Base-by-base conservation (phyloP, 2,888 invertebrate species). In the Lagria hirta region DNA sequence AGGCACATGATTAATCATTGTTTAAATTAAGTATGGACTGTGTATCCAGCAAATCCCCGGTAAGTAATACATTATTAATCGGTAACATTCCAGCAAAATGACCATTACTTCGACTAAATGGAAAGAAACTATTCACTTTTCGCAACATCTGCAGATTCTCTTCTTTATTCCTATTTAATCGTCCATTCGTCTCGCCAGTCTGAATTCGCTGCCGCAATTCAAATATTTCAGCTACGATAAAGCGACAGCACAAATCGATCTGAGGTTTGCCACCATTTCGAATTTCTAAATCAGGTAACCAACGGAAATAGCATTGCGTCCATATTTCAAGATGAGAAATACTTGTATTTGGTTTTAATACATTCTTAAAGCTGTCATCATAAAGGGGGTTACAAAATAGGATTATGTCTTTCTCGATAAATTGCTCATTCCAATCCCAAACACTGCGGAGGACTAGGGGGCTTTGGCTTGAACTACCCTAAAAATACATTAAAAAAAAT, bases 361-460 rank as follows among this genome's bases (percentile, higher is more conserved):
- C 68, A 10, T 71, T 68, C 5, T 40, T 48, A 30, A 57, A 67
- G 8, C 55, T 47, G 36, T 69, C 69, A 35, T 76, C 75, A 64
- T 80, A 94, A 22, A 94, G 74, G 0, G 94, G 93, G 70, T 94
- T 95, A 62, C 83, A 82, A 68, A 95, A 94, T 49, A 92, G 74
- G 2, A 83, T 76, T 43, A 86, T 83, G 64, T 94, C 92, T 42
- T 83, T 83, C 29, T 88, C 86, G 1, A 80, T 77, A 65, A 92
- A 92, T 70, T 93, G 93, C 61, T 88, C 85, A 42, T 82, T 80
- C 93, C 93, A 94, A 64, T 92, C 88, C 94, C 94, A 95, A 2
- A 88, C 84, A 3, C 88, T 86, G 3, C 90, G 76, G 27, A 85
- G 72, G 6, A 83, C 76, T 36, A 88, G 22, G 2, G 75, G 73